A percentile compares a stretch with the other conserved stretches of the same genome.
phyloP scores from a whole-genome alignment of 1,140 invertebrate genomes.

The Bombus waltoni region DNA sequence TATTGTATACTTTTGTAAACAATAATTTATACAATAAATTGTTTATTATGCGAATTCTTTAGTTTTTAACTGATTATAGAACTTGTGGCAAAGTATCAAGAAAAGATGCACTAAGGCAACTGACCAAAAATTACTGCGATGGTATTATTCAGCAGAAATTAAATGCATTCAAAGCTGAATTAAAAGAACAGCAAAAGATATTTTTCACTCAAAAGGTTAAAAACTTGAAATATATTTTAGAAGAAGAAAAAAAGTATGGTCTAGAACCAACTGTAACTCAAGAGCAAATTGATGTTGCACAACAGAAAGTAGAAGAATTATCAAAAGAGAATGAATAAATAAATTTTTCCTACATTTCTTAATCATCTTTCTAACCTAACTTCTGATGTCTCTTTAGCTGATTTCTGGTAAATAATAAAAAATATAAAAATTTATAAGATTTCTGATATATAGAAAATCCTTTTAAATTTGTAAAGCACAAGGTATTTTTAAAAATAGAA shows the following conservation, averaged over 20 bases:
- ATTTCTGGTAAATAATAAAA: too few species aligned
- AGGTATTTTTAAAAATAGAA: too few species aligned
- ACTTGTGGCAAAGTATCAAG: constrained; percentile 66
- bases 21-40: neutral
- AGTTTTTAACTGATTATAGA: neutral
- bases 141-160: constrained; percentile 86
- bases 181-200: constrained; percentile 86
- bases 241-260: constrained; percentile 87
- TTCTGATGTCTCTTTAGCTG: neutral
- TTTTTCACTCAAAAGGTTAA: constrained; percentile 86
- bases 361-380: neutral
- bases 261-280: constrained; percentile 85
- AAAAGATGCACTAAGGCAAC: constrained; percentile 86
- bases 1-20: neutral
- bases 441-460: too few species aligned
- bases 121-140: constrained; percentile 87
- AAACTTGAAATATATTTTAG: constrained; percentile 86
- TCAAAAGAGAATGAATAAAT: neutral
- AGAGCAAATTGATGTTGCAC: constrained; percentile 85
- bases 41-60: neutral
- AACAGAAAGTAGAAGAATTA: constrained; percentile 80
- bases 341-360: neutral
- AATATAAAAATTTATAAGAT: neutral
- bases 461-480: too few species aligned
- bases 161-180: constrained; percentile 84